Evolutionary conservation across 2,888 invertebrate species (phyloP).

Genomic region (Amphimallon solstitiale): DNA sequence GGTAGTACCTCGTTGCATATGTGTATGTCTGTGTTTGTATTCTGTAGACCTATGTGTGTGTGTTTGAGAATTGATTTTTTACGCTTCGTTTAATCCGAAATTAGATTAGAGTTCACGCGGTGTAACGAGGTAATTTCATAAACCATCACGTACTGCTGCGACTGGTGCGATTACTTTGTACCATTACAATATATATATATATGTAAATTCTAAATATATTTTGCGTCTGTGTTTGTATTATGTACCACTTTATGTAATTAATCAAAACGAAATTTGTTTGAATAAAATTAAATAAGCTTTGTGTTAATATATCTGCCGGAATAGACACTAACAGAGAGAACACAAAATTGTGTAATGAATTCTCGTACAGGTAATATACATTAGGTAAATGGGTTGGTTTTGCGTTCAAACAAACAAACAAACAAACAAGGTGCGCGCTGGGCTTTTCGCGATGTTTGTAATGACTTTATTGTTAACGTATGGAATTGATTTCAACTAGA

Average conservation of each 20-base stretch:
- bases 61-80: conserved; percentile 35
- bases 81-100: conserved; percentile 36
- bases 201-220: no score
- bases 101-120: conserved; percentile 33
- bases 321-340: not conserved
- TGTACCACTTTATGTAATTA: conserved; percentile 30
- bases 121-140: conserved; percentile 35
- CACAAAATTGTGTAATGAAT: conserved; percentile 8
- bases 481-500: no score
- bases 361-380: not conserved
- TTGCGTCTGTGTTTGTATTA: no score
- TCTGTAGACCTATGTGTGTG: conserved; percentile 6
- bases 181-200: no score
- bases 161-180: not conserved
- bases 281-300: conserved; percentile 33
- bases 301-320: conserved; percentile 1
- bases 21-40: conserved; percentile 9
- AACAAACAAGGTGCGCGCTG: no score
- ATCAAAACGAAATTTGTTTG: conserved; percentile 32
- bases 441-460: no score
- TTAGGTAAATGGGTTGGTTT: no score
- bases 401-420: no score
- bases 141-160: conserved; percentile 28
- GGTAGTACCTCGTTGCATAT: conserved; percentile 6
- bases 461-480: no score